Percentiles rank a stretch among this genome's conserved stretches.
These are phyloP conservation scores for Myiothlypis chrysogaster DNA, from an alignment of 2,797 vertebrate species.

Conservation along the genomic window DNA sequence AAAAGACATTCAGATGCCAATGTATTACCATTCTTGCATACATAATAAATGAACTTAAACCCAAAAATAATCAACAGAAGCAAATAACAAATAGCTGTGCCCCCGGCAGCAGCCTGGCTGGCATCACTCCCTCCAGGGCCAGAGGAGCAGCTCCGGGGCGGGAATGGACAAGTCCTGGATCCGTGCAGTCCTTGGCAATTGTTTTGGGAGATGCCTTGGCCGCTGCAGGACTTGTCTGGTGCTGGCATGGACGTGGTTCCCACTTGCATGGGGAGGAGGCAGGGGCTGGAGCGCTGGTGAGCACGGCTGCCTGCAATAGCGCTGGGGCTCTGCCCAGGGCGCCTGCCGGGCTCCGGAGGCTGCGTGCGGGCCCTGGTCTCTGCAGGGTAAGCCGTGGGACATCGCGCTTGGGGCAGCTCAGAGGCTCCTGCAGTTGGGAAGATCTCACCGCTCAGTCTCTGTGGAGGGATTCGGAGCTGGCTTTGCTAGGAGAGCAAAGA, in stretches of 20 bases:
- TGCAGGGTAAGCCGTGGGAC: fast-evolving
- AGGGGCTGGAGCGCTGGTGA: fast-evolving
- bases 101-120: neutral
- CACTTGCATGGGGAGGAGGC: neutral
- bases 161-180: neutral
- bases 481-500: neutral
- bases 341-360: neutral
- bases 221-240: fast-evolving
- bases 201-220: neutral
- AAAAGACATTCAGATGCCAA: slow-evolving; percentile 65
- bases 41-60: slow-evolving; percentile 63
- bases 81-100: slow-evolving; percentile 19
- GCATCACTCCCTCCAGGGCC: neutral
- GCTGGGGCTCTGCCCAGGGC: neutral
- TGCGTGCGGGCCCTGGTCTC: neutral
- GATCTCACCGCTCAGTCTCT: fast-evolving
- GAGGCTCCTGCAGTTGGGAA: fast-evolving
- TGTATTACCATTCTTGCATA: slow-evolving; percentile 70
- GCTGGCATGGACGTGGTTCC: neutral
- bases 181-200: neutral
- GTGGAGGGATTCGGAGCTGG: neutral
- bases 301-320: neutral
- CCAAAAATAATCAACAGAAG: slow-evolving; percentile 46
- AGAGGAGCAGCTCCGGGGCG: neutral
- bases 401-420: neutral